Conservation (phyloP, 2,888 invertebrate species). For the Noctua comes region DNA sequence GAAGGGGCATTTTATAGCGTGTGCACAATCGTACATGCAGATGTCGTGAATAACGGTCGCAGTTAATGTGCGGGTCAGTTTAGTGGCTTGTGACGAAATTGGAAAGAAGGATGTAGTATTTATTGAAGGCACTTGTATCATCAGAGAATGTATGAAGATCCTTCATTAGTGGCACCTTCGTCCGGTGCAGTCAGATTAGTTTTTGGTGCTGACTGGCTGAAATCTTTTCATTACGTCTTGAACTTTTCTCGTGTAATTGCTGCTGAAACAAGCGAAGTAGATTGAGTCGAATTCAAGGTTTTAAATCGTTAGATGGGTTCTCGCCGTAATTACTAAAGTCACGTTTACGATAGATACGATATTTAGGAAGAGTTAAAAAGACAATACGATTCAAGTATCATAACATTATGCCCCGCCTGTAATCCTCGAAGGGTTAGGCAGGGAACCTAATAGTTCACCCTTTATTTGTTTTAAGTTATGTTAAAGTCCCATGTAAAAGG, state of each 20-base stretch:
- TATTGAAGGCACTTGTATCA: neutral
- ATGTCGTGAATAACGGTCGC: slow-evolving; percentile 36
- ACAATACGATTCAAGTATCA: neutral
- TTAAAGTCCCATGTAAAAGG: too few relatives aligned
- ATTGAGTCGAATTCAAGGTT: neutral
- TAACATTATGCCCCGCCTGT: too few relatives aligned
- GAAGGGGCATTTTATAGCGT: slow-evolving; percentile 31
- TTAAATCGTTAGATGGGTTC: neutral
- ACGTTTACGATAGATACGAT: neutral
- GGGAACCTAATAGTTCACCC: too few relatives aligned
- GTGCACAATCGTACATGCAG: slow-evolving; percentile 43
- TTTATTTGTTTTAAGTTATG: too few relatives aligned
- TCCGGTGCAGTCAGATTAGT: neutral
- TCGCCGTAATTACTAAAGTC: neutral
- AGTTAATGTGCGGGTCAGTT: slow-evolving; percentile 28
- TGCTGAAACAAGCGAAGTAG: neutral
- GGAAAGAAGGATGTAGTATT: slow-evolving; percentile 9
- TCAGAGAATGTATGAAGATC: too few relatives aligned
- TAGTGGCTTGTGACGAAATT: slow-evolving; percentile 27
- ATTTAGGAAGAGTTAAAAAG: neutral
- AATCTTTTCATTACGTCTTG: neutral
- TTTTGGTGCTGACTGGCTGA: neutral
- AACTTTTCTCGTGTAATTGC: neutral
- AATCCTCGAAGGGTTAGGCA: too few relatives aligned
- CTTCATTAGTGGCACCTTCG: neutral